Percentiles rank a stretch among this genome's conserved stretches.
Evolutionary conservation across 1,140 invertebrate species (phyloP).

Genomic region (Aporrectodea caliginosa): DNA sequence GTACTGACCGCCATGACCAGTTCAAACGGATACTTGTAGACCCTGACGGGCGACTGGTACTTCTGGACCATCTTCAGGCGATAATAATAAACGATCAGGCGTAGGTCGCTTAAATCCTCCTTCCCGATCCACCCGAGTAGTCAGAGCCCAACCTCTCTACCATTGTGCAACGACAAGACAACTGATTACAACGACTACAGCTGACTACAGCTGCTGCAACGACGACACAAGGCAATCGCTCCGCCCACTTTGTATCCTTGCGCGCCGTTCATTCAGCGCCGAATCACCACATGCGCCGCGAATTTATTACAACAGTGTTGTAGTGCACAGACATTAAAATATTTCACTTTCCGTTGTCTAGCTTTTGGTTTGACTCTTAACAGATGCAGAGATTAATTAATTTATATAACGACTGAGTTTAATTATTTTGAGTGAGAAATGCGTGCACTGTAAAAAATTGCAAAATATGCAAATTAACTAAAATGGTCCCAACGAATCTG

Average conservation of each 20-base stretch:
- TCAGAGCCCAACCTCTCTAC: background rate
- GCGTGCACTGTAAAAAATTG: too few species aligned
- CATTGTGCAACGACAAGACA: background rate
- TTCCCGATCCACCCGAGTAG: background rate
- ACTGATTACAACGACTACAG: background rate
- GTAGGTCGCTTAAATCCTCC: background rate
- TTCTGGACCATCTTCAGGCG: slow-evolving; percentile 84
- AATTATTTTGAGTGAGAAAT: too few species aligned
- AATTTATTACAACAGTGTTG: too few species aligned
- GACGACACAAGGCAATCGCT: background rate
- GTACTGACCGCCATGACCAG: slow-evolving; percentile 87
- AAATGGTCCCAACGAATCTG: too few species aligned
- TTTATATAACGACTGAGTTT: too few species aligned
- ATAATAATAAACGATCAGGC: background rate
- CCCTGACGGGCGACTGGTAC: slow-evolving; percentile 89
- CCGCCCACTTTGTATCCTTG: background rate
- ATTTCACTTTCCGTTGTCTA: too few species aligned
- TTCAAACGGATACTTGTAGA: slow-evolving; percentile 95
- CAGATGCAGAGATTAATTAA: too few species aligned
- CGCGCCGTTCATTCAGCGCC: too few species aligned
- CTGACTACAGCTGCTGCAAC: background rate
- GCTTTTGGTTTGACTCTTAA: too few species aligned
- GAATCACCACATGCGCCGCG: too few species aligned
- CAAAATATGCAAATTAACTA: too few species aligned
- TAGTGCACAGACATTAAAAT: too few species aligned